Evolutionary conservation across 2,797 vertebrate genomes (phyloP).

Genomic region (Dryobates pubescens): DNA sequence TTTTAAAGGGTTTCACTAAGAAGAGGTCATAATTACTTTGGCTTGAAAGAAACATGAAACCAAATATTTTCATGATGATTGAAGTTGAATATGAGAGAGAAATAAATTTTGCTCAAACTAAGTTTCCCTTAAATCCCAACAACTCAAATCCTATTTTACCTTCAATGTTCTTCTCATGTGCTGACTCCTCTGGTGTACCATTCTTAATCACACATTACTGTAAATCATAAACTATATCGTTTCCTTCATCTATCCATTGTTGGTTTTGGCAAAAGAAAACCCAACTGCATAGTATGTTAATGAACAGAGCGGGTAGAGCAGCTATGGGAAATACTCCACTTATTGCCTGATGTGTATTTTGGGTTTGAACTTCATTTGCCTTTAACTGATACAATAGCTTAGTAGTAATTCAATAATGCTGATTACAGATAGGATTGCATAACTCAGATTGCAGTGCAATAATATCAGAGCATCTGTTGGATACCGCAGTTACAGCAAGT

Average conservation of each 20-base stretch:
- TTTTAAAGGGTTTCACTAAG: constrained; percentile 56
- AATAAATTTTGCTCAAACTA: constrained; percentile 43
- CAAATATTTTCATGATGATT: constrained; percentile 68
- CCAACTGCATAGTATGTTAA: neutral
- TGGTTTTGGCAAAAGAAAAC: constrained; percentile 3
- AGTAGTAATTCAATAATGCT: constrained; percentile 19
- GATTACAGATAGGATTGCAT: constrained; percentile 26
- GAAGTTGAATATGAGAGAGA: constrained; percentile 54
- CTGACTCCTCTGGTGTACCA: neutral
- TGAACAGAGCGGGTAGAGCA: neutral
- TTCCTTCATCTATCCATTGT: constrained; percentile 3
- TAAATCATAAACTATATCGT: neutral
- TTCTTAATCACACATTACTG: constrained; percentile 21
- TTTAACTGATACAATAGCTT: constrained; percentile 28
- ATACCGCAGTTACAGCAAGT: neutral
- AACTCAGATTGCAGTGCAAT: neutral
- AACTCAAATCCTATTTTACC: constrained; percentile 31
- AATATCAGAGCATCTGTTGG: constrained; percentile 23
- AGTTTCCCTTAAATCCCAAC: constrained; percentile 34
- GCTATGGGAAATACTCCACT: neutral
- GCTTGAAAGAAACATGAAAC: constrained; percentile 61
- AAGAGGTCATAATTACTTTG: constrained; percentile 60
- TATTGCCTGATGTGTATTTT: neutral
- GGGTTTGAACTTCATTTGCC: constrained; percentile 31
- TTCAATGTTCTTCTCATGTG: constrained; percentile 12